Percentiles rank a stretch among this genome's conserved stretches.
Conservation (phyloP, 2,797 vertebrate genomes). For the Naso thynnoides region DNA sequence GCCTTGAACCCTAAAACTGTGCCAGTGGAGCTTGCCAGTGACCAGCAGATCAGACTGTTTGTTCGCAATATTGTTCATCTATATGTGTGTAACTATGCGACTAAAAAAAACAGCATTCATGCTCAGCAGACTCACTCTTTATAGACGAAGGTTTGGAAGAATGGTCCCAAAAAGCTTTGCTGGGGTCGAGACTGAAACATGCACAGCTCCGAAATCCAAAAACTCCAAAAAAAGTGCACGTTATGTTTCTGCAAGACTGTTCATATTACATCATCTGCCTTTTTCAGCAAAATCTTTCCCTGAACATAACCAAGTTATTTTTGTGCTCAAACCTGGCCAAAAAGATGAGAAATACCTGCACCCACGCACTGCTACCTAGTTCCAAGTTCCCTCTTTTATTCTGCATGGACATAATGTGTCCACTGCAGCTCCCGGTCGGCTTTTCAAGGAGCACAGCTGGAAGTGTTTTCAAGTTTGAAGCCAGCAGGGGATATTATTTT, state of each 20-base stretch:
- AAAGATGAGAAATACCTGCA: constrained; percentile 1
- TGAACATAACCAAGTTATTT: not conserved
- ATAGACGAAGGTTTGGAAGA: constrained; percentile 1
- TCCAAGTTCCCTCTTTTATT: constrained; percentile 2
- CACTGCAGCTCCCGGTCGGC: constrained; percentile 18
- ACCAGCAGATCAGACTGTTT: constrained; percentile 13
- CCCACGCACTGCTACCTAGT: not conserved
- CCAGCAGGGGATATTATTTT: constrained; percentile 13
- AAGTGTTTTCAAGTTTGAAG: constrained; percentile 26
- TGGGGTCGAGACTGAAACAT: not conserved
- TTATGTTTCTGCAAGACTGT: not conserved
- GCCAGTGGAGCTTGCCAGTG: constrained; percentile 13
- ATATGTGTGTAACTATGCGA: constrained; percentile 22
- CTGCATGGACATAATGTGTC: constrained; percentile 1
- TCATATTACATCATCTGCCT: not conserved
- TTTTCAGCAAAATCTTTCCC: not conserved
- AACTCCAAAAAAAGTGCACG: too few species aligned
- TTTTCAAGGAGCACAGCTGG: constrained; percentile 13
- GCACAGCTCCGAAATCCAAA: not conserved
- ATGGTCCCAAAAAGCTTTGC: not conserved
- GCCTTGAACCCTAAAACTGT: constrained; percentile 11
- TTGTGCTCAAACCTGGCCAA: not conserved
- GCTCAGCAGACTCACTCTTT: constrained; percentile 1
- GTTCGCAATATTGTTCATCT: not conserved
- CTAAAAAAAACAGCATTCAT: not conserved